Evolutionary conservation across 2,888 invertebrate species (phyloP).

Genomic region (Philhelius pedissequus): DNA sequence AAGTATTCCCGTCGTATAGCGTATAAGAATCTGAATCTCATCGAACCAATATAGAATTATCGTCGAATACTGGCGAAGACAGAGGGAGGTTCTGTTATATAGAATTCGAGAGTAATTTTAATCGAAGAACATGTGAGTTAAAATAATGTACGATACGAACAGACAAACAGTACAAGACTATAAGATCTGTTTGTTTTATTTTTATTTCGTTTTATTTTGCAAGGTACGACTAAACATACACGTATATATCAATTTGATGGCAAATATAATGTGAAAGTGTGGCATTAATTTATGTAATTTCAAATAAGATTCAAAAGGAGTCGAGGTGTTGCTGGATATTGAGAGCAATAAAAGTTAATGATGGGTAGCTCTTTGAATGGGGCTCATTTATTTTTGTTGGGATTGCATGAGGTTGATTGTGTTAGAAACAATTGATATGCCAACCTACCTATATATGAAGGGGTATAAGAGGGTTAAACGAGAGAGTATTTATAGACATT

Average conservation of each 20-base stretch:
- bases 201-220: neutral
- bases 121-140: constrained; percentile 42
- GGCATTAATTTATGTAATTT: constrained; percentile 34
- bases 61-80: constrained; percentile 20
- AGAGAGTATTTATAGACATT: neutral
- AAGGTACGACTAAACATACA: constrained; percentile 15
- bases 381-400: neutral
- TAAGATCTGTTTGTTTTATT: neutral
- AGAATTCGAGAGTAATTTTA: constrained; percentile 41
- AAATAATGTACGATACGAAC: constrained; percentile 1
- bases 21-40: neutral
- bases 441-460: neutral
- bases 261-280: constrained; percentile 28
- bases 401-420: neutral
- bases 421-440: constrained; percentile 1
- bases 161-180: neutral
- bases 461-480: neutral
- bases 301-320: constrained; percentile 20
- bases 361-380: constrained; percentile 10
- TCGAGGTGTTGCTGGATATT: constrained; percentile 29
- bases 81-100: neutral
- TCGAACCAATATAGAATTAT: constrained; percentile 39
- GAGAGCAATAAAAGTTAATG: constrained; percentile 54
- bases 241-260: constrained; percentile 60
- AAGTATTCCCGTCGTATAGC: neutral